Evolutionary conservation across 2,797 vertebrate species (phyloP).

Genomic region (Malacoraja senta): DNA sequence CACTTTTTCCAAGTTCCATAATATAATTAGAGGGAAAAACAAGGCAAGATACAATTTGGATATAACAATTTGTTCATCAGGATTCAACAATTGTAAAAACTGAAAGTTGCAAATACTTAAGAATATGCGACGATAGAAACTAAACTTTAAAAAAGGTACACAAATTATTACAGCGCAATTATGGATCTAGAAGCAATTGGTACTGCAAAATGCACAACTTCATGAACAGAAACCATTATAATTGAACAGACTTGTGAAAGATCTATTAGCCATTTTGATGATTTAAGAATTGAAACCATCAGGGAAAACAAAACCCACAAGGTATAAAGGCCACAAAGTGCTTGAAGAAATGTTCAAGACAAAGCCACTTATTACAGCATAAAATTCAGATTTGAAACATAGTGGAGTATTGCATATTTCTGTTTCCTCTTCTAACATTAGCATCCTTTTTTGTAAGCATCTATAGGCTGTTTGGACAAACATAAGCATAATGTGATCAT

Average conservation of each 20-base stretch:
- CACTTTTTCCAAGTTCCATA: background rate
- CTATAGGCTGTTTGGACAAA: constrained; percentile 14
- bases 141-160: background rate
- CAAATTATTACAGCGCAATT: background rate
- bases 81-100: constrained; percentile 29
- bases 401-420: constrained; percentile 44
- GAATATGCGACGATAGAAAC: background rate
- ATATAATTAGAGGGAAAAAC: background rate
- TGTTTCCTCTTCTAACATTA: constrained; percentile 1
- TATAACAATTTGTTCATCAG: constrained; percentile 16
- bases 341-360: constrained; percentile 62
- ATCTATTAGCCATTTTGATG: background rate
- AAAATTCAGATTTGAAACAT: constrained; percentile 47
- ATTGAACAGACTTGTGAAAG: background rate
- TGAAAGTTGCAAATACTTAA: background rate
- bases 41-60: background rate
- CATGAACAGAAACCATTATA: background rate
- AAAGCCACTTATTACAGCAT: constrained; percentile 59
- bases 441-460: constrained; percentile 20
- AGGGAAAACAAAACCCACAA: constrained; percentile 27
- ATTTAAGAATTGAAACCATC: constrained; percentile 30
- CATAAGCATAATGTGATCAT: background rate
- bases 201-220: constrained; percentile 10
- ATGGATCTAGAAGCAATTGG: background rate
- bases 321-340: constrained; percentile 74